Conservation (phyloP, 2,797 vertebrate genomes). For the Telmatherina bonti region DNA sequence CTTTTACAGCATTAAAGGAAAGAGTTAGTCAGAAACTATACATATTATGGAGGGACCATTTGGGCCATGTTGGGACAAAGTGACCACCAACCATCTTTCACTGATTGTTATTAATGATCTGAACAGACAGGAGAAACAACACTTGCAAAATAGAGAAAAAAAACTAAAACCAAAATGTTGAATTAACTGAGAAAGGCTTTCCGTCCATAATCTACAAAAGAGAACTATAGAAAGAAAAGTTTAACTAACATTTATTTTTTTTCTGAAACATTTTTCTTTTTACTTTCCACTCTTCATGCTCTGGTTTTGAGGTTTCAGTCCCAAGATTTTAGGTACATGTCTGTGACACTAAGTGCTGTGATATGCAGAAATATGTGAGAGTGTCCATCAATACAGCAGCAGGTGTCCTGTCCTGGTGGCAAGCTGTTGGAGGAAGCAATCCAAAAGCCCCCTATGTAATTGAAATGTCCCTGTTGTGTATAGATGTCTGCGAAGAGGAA, state of each 20-base stretch:
- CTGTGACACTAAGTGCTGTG: neutral
- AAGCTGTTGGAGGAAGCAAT: constrained; percentile 41
- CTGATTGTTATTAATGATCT: neutral
- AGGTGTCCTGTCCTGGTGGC: constrained; percentile 36
- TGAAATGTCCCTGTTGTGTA: constrained; percentile 73
- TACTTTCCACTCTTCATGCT: neutral
- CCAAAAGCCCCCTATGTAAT: constrained; percentile 54
- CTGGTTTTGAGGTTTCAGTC: neutral
- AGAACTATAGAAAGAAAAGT: neutral
- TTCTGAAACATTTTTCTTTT: neutral
- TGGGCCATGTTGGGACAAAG: neutral
- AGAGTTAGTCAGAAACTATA: neutral
- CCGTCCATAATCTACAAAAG: neutral
- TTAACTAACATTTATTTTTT: neutral
- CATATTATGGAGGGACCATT: neutral
- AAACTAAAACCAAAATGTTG: neutral
- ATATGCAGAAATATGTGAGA: constrained; percentile 14
- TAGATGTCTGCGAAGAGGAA: constrained; percentile 66
- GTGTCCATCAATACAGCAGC: constrained; percentile 50
- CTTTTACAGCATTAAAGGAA: neutral
- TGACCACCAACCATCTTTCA: too few species aligned
- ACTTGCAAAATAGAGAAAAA: neutral
- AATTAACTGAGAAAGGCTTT: neutral
- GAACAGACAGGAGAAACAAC: neutral
- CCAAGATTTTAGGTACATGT: neutral